Evolutionary conservation across 2,113 vertebrate species (phyloP), one percentile per base, ranked within the genome.

Genomic region (Stercorarius parasiticus): DNA sequence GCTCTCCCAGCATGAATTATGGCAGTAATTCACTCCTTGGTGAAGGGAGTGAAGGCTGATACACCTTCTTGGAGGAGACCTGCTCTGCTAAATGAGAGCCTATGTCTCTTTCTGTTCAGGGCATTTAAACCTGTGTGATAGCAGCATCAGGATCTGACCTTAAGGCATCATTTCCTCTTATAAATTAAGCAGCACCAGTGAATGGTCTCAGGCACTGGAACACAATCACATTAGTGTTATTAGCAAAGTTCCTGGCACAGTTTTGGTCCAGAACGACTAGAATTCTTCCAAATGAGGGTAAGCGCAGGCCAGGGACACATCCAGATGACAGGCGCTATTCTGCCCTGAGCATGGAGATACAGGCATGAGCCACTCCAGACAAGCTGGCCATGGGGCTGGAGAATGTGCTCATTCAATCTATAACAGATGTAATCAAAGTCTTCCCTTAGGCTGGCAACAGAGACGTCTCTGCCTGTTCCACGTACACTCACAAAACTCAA

Each of bases 401-500:
- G 19, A 61, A 43, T 7, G 7, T 12, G 18, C 34, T 70, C 5
- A 2, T 53, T 81, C 34, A 25, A 21, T 74, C 73, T 11, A 52
- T 43, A 36, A 13, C 7, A 27, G 27, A 34, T 14, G 3, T 34
- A 29, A 66, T n/a, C 45, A 40, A 88, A 65, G 20, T 38, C 56
- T 65, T 84, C 49, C 84, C 40, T 59, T 18, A 21, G 11, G 5
- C 43, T 82, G 30, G 6, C 59, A 45, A 13, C 25, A 42, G 23
- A 61, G 45, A 77, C 15, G 59, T 20, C 2, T 0, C 30, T 45
- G 36, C 26, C 66, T 23, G 23, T 50, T 49, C 59, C 58, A 27
- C 2, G 0, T 9, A 26, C 13, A 2, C 19, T 14, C 43, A 3
- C 27, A 6, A 3, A 9, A 30, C 15, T 23, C 27, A 52, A 52